Percentiles rank a stretch among this genome's conserved stretches.
Evolutionary conservation across 1,140 invertebrate genomes (phyloP).

Genomic region (Drosophila teissieri): DNA sequence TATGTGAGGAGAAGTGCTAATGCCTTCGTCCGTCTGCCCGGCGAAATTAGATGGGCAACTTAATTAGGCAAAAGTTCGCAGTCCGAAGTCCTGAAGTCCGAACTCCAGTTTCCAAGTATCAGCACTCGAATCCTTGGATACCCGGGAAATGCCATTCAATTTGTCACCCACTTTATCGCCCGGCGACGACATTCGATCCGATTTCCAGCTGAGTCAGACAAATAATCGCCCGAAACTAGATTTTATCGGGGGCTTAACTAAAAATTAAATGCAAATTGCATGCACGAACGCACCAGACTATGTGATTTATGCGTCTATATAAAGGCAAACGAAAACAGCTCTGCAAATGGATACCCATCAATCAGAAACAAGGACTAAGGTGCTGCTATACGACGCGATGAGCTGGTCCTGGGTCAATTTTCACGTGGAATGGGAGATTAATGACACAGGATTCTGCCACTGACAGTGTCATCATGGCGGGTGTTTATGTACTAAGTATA

Average conservation of each 20-base stretch:
- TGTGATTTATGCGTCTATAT: conserved; percentile 62
- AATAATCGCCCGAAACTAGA: conserved; percentile 45
- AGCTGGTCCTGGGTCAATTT: conserved; percentile 15
- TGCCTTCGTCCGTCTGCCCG: conserved; percentile 36
- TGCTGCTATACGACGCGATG: conserved; percentile 33
- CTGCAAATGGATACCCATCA: conserved; percentile 39
- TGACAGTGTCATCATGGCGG: conserved; percentile 51
- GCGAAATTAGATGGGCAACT: conserved; percentile 45
- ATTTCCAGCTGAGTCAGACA: conserved; percentile 43
- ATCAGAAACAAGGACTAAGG: conserved; percentile 14
- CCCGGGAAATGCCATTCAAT: conserved; percentile 42
- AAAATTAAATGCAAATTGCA: conserved; percentile 75
- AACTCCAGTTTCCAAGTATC: neutral
- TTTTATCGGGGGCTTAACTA: conserved; percentile 35
- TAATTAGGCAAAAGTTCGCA: conserved; percentile 40
- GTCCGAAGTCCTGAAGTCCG: neutral
- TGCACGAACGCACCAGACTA: conserved; percentile 54
- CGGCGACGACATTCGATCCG: conserved; percentile 42
- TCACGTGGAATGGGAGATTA: conserved; percentile 34
- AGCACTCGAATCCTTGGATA: neutral
- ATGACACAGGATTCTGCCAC: conserved; percentile 31
- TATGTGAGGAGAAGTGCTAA: conserved; percentile 66
- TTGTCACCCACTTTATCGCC: conserved; percentile 56
- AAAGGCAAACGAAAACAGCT: conserved; percentile 39
- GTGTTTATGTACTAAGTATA: conserved; percentile 23